Conservation (phyloP, 2,113 vertebrate species). For the Lamprologus tigripictilis region DNA sequence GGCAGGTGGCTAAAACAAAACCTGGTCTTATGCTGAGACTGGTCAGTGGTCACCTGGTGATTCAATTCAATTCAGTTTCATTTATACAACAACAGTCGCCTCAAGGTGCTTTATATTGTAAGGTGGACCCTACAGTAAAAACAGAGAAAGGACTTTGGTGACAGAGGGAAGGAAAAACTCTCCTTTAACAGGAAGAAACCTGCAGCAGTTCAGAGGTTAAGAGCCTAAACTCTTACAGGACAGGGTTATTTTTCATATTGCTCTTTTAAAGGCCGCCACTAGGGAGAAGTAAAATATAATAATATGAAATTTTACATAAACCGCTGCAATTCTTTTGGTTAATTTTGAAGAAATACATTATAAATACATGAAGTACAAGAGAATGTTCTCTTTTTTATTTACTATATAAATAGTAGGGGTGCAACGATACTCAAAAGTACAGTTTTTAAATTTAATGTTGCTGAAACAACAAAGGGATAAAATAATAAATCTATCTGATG, state of each 20-base stretch:
- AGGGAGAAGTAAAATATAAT: accelerated
- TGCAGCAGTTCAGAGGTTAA: neutral
- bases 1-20: neutral
- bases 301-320: neutral
- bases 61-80: neutral
- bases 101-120: neutral
- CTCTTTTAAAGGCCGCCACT: neutral
- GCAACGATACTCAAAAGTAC: too few species aligned
- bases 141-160: neutral
- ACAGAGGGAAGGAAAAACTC: neutral
- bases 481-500: too few species aligned
- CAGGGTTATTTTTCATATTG: neutral
- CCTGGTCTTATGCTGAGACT: accelerated
- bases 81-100: neutral
- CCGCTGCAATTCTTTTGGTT: neutral
- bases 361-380: accelerated
- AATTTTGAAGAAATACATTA: neutral
- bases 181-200: neutral
- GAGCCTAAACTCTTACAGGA: neutral
- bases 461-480: too few species aligned
- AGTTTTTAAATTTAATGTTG: too few species aligned
- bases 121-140: neutral
- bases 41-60: neutral
- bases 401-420: neutral
- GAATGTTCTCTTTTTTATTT: accelerated